Conservation (phyloP, 2,888 invertebrate species). For the Drosophila tripunctata region DNA sequence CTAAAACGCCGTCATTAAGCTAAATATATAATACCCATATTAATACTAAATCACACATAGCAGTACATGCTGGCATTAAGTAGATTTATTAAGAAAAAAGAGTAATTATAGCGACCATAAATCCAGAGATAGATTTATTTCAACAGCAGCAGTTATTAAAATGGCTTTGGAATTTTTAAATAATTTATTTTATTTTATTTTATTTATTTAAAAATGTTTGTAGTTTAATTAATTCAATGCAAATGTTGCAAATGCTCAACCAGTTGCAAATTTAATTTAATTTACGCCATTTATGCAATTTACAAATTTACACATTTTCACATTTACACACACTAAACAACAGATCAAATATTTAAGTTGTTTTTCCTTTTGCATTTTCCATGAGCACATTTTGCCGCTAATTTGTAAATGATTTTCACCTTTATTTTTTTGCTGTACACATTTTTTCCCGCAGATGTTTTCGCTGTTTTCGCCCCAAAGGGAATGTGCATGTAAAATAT, state of each 20-base stretch:
- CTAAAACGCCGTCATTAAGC: neutral
- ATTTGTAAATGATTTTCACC: slow-evolving; percentile 68
- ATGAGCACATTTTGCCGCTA: slow-evolving; percentile 55
- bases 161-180: slow-evolving; percentile 38
- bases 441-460: slow-evolving; percentile 1
- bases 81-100: slow-evolving; percentile 12
- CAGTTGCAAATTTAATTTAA: slow-evolving; percentile 36
- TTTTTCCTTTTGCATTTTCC: slow-evolving; percentile 3
- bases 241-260: slow-evolving; percentile 58
- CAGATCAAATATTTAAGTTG: slow-evolving; percentile 23
- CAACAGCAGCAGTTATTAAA: slow-evolving; percentile 26
- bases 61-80: neutral
- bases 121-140: slow-evolving; percentile 21
- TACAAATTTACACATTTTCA: slow-evolving; percentile 20
- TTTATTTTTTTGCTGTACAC: neutral
- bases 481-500: neutral
- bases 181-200: slow-evolving; percentile 31
- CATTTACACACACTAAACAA: slow-evolving; percentile 25
- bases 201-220: slow-evolving; percentile 29
- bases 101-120: slow-evolving; percentile 2
- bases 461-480: neutral
- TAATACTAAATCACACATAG: neutral
- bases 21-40: neutral
- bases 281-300: slow-evolving; percentile 14
- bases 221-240: slow-evolving; percentile 56